Percentiles rank a stretch among this genome's conserved stretches.
Evolutionary conservation across 2,113 vertebrate genomes (phyloP).

Genomic region (Melanerpes aurifrons): DNA sequence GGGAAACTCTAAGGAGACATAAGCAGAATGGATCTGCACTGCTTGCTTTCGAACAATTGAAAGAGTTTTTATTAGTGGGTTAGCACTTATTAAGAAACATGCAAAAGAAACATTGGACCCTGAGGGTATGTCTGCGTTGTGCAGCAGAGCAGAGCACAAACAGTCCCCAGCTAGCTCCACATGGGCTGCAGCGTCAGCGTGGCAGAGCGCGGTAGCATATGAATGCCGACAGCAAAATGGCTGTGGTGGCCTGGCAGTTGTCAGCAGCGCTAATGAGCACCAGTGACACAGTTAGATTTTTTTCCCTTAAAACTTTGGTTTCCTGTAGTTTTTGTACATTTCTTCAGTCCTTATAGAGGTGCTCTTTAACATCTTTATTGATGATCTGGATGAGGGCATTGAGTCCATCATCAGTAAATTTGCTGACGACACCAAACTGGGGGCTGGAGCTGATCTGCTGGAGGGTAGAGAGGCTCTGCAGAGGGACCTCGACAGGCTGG

Average conservation of each 20-base stretch:
- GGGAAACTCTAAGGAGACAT: background rate
- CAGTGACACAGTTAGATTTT: background rate
- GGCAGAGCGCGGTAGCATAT: background rate
- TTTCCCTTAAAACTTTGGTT: background rate
- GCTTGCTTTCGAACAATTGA: background rate
- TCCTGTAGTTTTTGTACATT: rapidly evolving
- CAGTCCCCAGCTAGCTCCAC: background rate
- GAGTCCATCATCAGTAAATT: too few relatives aligned
- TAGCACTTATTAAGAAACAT: background rate
- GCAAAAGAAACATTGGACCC: background rate
- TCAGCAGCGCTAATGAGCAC: background rate
- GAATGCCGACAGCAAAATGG: background rate
- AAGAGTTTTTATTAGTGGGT: background rate
- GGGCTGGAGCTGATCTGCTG: too few relatives aligned
- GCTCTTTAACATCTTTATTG: too few relatives aligned
- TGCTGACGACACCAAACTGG: too few relatives aligned
- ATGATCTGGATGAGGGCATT: too few relatives aligned
- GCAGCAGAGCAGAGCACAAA: background rate
- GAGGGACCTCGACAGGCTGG: too few relatives aligned
- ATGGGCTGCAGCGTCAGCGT: background rate
- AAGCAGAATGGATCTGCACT: background rate
- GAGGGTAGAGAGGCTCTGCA: too few relatives aligned
- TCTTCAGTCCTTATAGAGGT: background rate
- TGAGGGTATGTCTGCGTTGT: background rate
- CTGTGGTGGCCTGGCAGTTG: background rate